A percentile compares a stretch with the other conserved stretches of the same genome.
phyloP scores from a whole-genome alignment of 2,113 vertebrate species.

The Corydoras sp. region DNA sequence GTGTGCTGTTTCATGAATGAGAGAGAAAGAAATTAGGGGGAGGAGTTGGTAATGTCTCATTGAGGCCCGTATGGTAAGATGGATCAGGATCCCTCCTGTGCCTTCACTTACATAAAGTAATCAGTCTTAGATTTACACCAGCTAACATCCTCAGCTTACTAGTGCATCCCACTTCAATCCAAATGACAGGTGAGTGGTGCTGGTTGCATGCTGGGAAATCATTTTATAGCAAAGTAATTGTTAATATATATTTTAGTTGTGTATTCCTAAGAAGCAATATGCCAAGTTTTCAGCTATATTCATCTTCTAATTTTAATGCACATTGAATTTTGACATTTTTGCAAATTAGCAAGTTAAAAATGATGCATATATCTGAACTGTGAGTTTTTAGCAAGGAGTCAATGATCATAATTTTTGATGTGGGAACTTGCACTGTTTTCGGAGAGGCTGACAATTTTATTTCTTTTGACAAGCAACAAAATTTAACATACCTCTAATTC shows the following conservation, averaged over 20 bases:
- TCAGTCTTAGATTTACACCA: constrained; percentile 47
- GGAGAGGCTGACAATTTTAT: neutral
- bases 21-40: constrained; percentile 42
- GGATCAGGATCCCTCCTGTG: constrained; percentile 44
- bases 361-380: no score
- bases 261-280: neutral
- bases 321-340: neutral
- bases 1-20: constrained; percentile 59
- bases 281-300: neutral
- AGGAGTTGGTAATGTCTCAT: constrained; percentile 45
- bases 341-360: no score
- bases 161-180: constrained; percentile 26
- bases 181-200: constrained; percentile 60
- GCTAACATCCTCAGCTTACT: constrained; percentile 31
- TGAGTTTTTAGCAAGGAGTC: no score
- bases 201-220: neutral
- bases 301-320: neutral
- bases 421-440: neutral
- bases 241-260: neutral
- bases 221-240: neutral
- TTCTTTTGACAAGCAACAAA: neutral
- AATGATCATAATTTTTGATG: no score
- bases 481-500: no score
- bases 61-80: constrained; percentile 47
- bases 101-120: constrained; percentile 48